Conservation (phyloP, 2,113 vertebrate genomes). For the Canis aureus region DNA sequence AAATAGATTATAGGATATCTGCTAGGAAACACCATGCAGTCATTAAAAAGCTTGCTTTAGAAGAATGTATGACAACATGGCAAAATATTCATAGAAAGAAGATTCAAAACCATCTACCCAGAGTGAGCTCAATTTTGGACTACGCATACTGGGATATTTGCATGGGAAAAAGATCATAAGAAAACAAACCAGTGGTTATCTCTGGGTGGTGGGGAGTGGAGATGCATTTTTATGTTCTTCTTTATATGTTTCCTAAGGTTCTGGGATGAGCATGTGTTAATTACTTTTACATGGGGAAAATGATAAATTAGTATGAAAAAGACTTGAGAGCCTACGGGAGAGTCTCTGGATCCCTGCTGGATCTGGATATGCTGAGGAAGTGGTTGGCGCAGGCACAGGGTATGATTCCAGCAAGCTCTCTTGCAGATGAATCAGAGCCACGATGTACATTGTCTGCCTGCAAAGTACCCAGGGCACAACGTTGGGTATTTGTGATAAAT, state of each 20-base stretch:
- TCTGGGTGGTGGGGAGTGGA: neutral
- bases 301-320: constrained; percentile 11
- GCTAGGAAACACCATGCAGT: neutral
- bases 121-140: neutral
- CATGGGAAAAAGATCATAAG: neutral
- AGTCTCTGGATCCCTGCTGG: neutral
- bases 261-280: neutral
- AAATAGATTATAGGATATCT: neutral
- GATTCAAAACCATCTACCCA: neutral
- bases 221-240: neutral
- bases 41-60: neutral
- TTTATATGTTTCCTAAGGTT: neutral
- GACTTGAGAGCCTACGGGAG: neutral
- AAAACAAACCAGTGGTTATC: neutral
- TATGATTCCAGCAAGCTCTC: neutral
- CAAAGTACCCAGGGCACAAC: neutral
- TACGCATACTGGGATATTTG: fast-evolving
- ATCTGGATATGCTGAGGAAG: neutral
- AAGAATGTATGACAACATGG: neutral
- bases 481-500: neutral
- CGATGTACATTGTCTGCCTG: neutral
- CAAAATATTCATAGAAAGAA: neutral
- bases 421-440: neutral
- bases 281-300: constrained; percentile 32
- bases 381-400: neutral